Base-by-base conservation (phyloP, 2,797 vertebrate species). In the Acanthis flammea region DNA sequence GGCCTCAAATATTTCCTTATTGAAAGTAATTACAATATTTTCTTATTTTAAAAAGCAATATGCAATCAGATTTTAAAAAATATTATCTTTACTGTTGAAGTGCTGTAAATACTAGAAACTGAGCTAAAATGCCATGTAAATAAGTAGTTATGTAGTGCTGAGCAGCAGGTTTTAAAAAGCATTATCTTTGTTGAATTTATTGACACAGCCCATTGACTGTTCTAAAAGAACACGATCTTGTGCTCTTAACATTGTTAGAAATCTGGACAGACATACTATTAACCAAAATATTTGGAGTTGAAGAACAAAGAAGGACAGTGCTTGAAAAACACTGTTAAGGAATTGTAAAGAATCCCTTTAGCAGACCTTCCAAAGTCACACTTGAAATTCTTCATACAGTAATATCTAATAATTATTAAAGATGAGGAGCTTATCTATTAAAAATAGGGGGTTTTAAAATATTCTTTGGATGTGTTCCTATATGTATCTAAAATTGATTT, bases 101-200 rank as follows among this genome's bases (percentile, higher is more conserved):
- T 70, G 9, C 14, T 73, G 7, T 17, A 41, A 44, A n/a, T 12
- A 66, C 17, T 48, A 35, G 39, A 77, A 87, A 74, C 5, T 1
- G 9, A 57, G 12, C 5, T 44, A 37, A 68, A 0, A 3, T 51
- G 8, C 3, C 17, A 2, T 18, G 12, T 18, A 41, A n/a, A n/a
- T 48, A 12, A 8, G 12, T 45, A 12, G 5, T 41, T 66, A 24
- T 5, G 3, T 33, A 53, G 50, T 19, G 19, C 22, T 42, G 41
- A 80, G 15, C 10, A 70, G 53, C 30, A 35, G 11, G 23, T 47
- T 55, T 72, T 79, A 24, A 68, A 68, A 72, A 35, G 6, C 39
- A 23, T 78, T 1, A 0, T 24, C 17, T 19, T 65, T 67, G 41
- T 79, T 35, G 44, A 79, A 90, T 8, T 51, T 7, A 41, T 57